Conservation (phyloP, 2,888 invertebrate genomes). For the Tetropium fuscum region DNA sequence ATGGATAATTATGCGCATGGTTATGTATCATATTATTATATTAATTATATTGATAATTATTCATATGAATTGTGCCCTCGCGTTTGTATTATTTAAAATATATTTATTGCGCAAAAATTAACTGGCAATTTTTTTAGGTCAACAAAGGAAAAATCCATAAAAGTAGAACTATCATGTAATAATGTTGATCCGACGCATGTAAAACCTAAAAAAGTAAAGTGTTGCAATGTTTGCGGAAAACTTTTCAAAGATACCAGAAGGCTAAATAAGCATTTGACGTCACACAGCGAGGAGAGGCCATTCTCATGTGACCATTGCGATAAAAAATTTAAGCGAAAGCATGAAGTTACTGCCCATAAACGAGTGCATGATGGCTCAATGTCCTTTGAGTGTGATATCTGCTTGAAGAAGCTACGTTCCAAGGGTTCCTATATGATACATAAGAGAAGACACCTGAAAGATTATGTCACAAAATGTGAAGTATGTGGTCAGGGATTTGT, state of each 20-base stretch:
- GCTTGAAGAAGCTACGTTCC: slow-evolving; percentile 68
- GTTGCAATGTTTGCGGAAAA: slow-evolving; percentile 65
- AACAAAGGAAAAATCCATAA: background rate
- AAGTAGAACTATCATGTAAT: background rate
- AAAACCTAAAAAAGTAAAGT: slow-evolving; percentile 14
- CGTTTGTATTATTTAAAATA: too few relatives aligned
- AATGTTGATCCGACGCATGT: slow-evolving; percentile 19
- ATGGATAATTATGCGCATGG: too few relatives aligned
- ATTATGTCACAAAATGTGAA: slow-evolving; percentile 65
- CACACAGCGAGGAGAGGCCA: slow-evolving; percentile 69
- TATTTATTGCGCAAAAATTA: too few relatives aligned
- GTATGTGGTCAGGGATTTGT: slow-evolving; percentile 61
- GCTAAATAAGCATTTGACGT: slow-evolving; percentile 63
- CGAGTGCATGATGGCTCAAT: slow-evolving; percentile 33
- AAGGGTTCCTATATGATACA: slow-evolving; percentile 65
- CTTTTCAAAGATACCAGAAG: slow-evolving; percentile 61
- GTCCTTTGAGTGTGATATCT: slow-evolving; percentile 66
- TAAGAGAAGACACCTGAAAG: slow-evolving; percentile 68
- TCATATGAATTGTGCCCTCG: too few relatives aligned
- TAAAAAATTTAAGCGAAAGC: slow-evolving; percentile 43
- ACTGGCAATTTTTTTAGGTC: slow-evolving; percentile 1
- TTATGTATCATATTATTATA: too few relatives aligned
- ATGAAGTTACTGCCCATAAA: slow-evolving; percentile 41
- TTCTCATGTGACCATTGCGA: slow-evolving; percentile 43
- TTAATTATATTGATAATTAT: too few relatives aligned